Percentiles rank a stretch among this genome's conserved stretches.
These are phyloP conservation scores for Planiliza haematocheilus DNA, from an alignment of 2,113 vertebrate genomes.

Conservation along the genomic window DNA sequence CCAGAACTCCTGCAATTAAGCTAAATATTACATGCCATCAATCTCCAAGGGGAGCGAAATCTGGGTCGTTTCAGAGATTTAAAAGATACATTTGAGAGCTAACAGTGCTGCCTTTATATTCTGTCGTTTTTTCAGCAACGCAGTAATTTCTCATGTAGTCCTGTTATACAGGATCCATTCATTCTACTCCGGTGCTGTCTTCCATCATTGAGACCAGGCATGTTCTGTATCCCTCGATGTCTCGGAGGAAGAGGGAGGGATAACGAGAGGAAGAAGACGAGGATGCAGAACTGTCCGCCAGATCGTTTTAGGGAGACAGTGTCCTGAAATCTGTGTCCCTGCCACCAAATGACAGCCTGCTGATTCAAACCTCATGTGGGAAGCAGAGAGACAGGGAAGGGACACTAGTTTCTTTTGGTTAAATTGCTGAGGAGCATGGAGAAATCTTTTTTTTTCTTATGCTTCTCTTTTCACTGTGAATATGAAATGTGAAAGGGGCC, in stretches of 20 bases:
- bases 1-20: conserved; percentile 55
- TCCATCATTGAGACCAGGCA: conserved; percentile 15
- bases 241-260: conserved; percentile 41
- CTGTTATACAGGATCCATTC: conserved; percentile 23
- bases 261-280: conserved; percentile 49
- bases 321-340: conserved; percentile 59
- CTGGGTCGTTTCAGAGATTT: conserved; percentile 46
- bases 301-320: conserved; percentile 58
- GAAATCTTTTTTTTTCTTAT: conserved; percentile 10
- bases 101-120: conserved; percentile 44
- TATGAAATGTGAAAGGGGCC: neutral
- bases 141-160: conserved; percentile 24
- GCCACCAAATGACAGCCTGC: conserved; percentile 56
- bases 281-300: conserved; percentile 62
- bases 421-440: neutral
- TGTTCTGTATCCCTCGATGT: conserved; percentile 33
- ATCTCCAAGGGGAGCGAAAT: conserved; percentile 33
- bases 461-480: neutral
- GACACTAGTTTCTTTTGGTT: conserved; percentile 21
- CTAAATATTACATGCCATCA: conserved; percentile 45
- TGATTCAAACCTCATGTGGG: conserved; percentile 72
- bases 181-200: conserved; percentile 25
- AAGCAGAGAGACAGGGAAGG: conserved; percentile 36
- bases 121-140: conserved; percentile 21
- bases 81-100: conserved; percentile 32